Evolutionary conservation across 2,113 vertebrate species (phyloP).

Genomic region (Argyrosomus japonicus): DNA sequence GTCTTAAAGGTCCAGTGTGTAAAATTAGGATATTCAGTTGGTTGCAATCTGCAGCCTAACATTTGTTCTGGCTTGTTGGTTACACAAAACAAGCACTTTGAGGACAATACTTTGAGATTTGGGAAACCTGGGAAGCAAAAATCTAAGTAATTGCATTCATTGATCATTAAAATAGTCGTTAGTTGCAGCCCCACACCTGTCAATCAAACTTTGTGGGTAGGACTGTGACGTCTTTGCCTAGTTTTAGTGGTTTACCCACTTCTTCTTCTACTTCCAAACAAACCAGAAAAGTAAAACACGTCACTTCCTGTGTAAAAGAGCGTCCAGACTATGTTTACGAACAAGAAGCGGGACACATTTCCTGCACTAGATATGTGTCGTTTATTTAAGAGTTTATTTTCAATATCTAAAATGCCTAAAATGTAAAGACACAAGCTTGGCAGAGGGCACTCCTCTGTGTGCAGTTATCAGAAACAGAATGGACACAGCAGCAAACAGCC

Average conservation of each 20-base stretch:
- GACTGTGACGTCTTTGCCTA: no score
- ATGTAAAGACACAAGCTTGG: no score
- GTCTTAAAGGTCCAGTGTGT: no score
- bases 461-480: not conserved
- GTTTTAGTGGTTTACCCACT: not conserved
- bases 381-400: no score
- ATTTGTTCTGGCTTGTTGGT: no score
- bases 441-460: constrained; percentile 27
- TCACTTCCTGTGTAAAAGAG: not conserved
- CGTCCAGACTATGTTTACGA: no score
- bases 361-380: no score
- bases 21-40: no score
- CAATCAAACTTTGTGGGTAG: no score
- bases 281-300: not conserved
- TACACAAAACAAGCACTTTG: not conserved
- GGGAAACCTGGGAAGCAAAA: not conserved
- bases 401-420: not conserved
- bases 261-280: not conserved
- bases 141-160: not conserved
- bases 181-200: not conserved
- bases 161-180: not conserved
- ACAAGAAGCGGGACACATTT: no score
- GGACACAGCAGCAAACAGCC: constrained; percentile 9
- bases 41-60: no score
- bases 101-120: no score